These are phyloP conservation scores for Chaetogeoica ovagalla DNA, from an alignment of 2,888 invertebrate species.

Conservation along the genomic window DNA sequence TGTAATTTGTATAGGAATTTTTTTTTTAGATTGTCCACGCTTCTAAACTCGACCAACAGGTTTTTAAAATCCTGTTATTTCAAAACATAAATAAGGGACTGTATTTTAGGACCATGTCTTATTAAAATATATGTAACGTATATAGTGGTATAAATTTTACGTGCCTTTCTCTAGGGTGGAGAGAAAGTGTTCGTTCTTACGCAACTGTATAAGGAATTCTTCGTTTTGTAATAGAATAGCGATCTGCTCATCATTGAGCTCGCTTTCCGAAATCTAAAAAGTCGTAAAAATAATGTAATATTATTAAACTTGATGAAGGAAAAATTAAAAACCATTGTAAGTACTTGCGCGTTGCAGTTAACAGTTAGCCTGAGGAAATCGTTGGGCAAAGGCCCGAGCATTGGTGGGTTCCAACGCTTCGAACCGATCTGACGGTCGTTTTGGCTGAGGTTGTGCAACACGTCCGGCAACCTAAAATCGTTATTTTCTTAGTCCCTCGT, in stretches of 20 bases:
- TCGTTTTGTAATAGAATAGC: conserved; percentile 87
- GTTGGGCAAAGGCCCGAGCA: conserved; percentile 76
- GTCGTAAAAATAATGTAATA: conserved; percentile 11
- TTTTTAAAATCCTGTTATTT: too few relatives aligned
- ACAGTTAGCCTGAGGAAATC: conserved; percentile 71
- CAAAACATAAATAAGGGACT: too few relatives aligned
- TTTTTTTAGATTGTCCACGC: too few relatives aligned
- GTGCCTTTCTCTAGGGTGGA: conserved; percentile 78
- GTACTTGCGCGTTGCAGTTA: conserved; percentile 57
- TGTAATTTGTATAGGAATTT: too few relatives aligned
- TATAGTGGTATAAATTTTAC: conserved; percentile 24
- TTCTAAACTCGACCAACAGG: too few relatives aligned
- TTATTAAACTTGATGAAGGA: not conserved
- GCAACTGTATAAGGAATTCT: conserved; percentile 83
- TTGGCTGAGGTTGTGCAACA: conserved; percentile 36
- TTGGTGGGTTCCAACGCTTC: conserved; percentile 72
- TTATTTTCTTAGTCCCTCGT: not conserved
- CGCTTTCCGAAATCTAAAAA: conserved; percentile 55
- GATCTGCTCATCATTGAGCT: conserved; percentile 80
- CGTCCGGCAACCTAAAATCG: conserved; percentile 39
- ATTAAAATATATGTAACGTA: not conserved
- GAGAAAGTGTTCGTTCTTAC: conserved; percentile 86
- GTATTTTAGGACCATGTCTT: too few relatives aligned
- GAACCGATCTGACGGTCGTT: not conserved
- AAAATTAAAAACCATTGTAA: too few relatives aligned